A percentile compares a stretch with the other conserved stretches of the same genome.
Evolutionary conservation across 2,888 invertebrate species (phyloP).

Genomic region (Exephanes ischioxanthus): DNA sequence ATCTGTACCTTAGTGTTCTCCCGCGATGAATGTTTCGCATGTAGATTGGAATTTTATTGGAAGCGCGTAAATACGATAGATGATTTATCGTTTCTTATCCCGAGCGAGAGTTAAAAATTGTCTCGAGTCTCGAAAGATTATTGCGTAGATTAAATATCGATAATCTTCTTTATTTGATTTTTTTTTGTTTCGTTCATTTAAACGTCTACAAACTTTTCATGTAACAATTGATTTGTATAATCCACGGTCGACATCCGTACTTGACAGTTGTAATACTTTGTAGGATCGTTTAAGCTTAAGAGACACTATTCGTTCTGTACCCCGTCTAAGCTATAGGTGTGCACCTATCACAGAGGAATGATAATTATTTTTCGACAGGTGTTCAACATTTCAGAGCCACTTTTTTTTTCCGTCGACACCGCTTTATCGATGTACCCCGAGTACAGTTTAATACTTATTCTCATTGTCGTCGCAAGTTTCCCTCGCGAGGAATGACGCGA

Average conservation of each 20-base stretch:
- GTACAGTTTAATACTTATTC: conserved; percentile 46
- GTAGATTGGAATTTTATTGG: conserved; percentile 4
- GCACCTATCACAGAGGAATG: conserved; percentile 20
- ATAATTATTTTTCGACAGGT: conserved; percentile 24
- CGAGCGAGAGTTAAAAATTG: conserved; percentile 7
- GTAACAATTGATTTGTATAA: conserved; percentile 40
- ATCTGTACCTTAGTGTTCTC: conserved; percentile 59
- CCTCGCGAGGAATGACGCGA: conserved; percentile 43
- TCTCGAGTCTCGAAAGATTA: conserved; percentile 5
- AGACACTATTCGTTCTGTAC: conserved; percentile 37
- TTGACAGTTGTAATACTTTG: conserved; percentile 49
- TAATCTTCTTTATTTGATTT: conserved; percentile 36
- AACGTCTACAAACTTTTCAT: conserved; percentile 40
- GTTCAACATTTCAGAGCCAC: neutral
- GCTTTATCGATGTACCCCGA: conserved; percentile 16
- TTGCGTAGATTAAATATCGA: conserved; percentile 43
- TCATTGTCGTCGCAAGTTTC: conserved; percentile 2
- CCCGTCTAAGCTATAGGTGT: conserved; percentile 35
- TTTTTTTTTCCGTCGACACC: neutral
- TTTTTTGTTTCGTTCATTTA: conserved; percentile 1
- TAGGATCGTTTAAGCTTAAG: conserved; percentile 49
- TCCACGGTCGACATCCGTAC: conserved; percentile 1
- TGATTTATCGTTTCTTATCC: neutral
- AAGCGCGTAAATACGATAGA: conserved; percentile 3
- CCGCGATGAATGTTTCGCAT: conserved; percentile 59